Evolutionary conservation across 2,113 vertebrate genomes (phyloP).

Genomic region (Tympanuchus pallidicinctus): DNA sequence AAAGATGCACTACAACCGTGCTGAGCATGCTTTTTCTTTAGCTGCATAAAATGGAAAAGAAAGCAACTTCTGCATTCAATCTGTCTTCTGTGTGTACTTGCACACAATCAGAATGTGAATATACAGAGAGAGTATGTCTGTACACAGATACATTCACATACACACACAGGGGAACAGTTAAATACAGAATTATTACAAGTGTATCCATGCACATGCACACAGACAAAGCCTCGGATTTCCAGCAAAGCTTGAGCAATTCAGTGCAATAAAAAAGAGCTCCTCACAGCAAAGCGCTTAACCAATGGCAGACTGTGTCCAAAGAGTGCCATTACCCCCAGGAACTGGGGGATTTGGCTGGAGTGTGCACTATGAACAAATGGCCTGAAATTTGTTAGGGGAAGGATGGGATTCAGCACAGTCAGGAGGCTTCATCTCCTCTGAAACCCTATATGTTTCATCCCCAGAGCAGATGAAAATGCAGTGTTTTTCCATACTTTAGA

Average conservation of each 20-base stretch:
- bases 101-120: accelerated
- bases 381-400: constrained; percentile 21
- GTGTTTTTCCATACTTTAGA: background rate
- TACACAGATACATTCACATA: background rate
- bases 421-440: background rate
- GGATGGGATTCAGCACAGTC: background rate
- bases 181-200: constrained; percentile 3
- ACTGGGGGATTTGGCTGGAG: background rate
- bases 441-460: background rate
- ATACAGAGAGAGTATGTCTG: accelerated
- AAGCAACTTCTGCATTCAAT: background rate
- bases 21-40: background rate
- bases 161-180: constrained; percentile 5
- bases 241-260: constrained; percentile 32
- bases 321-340: constrained; percentile 40
- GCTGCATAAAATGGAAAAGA: background rate
- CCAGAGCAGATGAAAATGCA: background rate
- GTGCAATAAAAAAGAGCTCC: constrained; percentile 55
- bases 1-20: background rate
- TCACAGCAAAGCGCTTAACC: constrained; percentile 30
- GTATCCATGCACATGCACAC: background rate
- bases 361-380: background rate
- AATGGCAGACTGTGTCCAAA: constrained; percentile 36
- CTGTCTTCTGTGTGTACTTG: background rate
- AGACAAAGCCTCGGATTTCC: constrained; percentile 42